These are phyloP conservation scores for Lasius platythorax DNA, from an alignment of 2,888 invertebrate species.

Conservation along the genomic window DNA sequence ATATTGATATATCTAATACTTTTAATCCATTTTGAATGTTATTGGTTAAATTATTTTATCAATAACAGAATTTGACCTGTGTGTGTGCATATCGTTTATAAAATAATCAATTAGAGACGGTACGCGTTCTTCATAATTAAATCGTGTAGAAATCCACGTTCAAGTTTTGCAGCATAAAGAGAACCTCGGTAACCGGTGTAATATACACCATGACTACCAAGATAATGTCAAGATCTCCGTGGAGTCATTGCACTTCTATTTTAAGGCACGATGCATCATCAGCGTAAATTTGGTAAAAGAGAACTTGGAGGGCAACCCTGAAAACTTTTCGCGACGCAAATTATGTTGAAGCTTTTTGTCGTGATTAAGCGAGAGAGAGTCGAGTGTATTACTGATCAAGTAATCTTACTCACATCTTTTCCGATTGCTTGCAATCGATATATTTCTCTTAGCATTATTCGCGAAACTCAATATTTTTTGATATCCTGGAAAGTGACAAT, in stretches of 20 bases:
- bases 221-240: constrained; percentile 71
- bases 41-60: constrained; percentile 23
- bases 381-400: not conserved
- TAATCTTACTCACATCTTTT: constrained; percentile 18
- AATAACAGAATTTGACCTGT: not conserved
- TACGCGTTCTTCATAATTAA: not conserved
- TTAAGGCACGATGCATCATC: constrained; percentile 67
- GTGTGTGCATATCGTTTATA: not conserved
- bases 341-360: constrained; percentile 37
- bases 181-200: not conserved
- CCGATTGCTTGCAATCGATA: not conserved
- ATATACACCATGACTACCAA: constrained; percentile 28
- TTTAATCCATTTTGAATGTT: constrained; percentile 8
- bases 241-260: constrained; percentile 74
- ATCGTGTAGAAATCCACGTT: not conserved
- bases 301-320: constrained; percentile 43
- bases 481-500: not conserved
- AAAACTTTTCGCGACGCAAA: constrained; percentile 41
- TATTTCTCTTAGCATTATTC: not conserved
- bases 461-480: not conserved
- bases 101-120: constrained; percentile 28
- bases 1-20: not conserved
- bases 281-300: constrained; percentile 47
- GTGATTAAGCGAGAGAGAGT: constrained; percentile 47
- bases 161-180: not conserved